A percentile compares a stretch with the other conserved stretches of the same genome.
phyloP scores from a whole-genome alignment of 2,797 vertebrate species.

The Rhynchonycteris naso region DNA sequence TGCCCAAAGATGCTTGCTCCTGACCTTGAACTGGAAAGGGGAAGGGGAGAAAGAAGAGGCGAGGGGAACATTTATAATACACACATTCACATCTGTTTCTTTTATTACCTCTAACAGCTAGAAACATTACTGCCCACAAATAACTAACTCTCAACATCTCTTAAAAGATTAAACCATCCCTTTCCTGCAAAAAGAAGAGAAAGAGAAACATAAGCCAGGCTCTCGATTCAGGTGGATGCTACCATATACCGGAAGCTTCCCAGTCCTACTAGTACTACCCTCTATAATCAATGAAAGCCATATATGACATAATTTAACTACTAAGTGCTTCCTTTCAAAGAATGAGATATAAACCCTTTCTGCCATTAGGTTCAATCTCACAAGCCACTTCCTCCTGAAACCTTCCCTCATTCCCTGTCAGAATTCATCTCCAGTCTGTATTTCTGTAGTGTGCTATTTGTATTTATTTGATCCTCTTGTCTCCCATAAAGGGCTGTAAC shows the following conservation, averaged over 20 bases:
- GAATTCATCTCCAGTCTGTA: neutral
- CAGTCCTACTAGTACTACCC: neutral
- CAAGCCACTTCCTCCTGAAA: constrained; percentile 4
- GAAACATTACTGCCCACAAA: neutral
- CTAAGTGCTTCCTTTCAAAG: constrained; percentile 13
- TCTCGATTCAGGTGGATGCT: neutral
- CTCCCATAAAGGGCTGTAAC: neutral
- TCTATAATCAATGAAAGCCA: neutral
- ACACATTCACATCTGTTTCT: neutral
- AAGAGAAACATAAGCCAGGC: neutral
- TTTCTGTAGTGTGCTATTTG: neutral
- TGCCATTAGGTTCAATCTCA: neutral
- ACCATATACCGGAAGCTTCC: neutral
- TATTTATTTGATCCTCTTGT: neutral
- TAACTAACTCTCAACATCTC: neutral
- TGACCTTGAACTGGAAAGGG: neutral
- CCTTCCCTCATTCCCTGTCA: neutral
- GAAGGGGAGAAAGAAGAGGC: neutral
- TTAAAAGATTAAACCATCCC: neutral
- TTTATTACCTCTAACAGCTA: neutral
- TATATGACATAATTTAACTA: neutral
- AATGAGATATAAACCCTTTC: neutral
- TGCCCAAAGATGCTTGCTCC: neutral
- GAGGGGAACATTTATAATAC: neutral
- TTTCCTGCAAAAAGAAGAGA: neutral